Percentiles rank a stretch among this genome's conserved stretches.
Conservation (phyloP, 2,797 vertebrate genomes). For the Paratrypauchen microcephalus region DNA sequence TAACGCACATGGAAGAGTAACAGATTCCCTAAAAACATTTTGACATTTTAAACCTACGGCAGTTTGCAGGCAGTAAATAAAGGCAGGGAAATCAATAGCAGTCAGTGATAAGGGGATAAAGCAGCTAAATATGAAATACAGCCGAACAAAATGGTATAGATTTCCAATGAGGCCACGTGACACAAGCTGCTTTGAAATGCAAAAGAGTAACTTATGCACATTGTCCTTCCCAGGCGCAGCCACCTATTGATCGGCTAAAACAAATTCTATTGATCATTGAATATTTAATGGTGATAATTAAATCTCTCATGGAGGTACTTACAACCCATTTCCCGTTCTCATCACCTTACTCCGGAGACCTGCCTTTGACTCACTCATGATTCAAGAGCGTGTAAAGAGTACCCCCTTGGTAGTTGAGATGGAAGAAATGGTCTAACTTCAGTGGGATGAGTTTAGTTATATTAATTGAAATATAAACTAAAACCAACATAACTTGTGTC, state of each 20-base stretch:
- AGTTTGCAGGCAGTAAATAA: constrained; percentile 83
- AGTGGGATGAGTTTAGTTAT: not conserved
- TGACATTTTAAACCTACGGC: constrained; percentile 80
- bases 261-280: constrained; percentile 85
- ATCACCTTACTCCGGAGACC: constrained; percentile 65
- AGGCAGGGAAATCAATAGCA: constrained; percentile 78
- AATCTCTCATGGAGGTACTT: constrained; percentile 77
- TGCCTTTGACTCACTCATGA: constrained; percentile 55
- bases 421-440: not conserved
- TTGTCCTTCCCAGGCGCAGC: constrained; percentile 76
- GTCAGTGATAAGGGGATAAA: constrained; percentile 80
- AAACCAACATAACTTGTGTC: not conserved
- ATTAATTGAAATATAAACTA: not conserved
- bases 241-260: constrained; percentile 81
- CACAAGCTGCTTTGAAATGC: constrained; percentile 82
- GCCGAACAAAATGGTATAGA: constrained; percentile 83
- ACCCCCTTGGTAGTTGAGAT: not conserved
- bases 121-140: constrained; percentile 83
- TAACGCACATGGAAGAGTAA: constrained; percentile 65
- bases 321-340: constrained; percentile 74
- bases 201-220: constrained; percentile 83
- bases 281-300: constrained; percentile 85
- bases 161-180: constrained; percentile 82
- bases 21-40: constrained; percentile 76
- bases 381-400: constrained; percentile 35